A percentile compares a stretch with the other conserved stretches of the same genome.
phyloP scores from a whole-genome alignment of 2,797 vertebrate species.

The Austrolebias charrua region DNA sequence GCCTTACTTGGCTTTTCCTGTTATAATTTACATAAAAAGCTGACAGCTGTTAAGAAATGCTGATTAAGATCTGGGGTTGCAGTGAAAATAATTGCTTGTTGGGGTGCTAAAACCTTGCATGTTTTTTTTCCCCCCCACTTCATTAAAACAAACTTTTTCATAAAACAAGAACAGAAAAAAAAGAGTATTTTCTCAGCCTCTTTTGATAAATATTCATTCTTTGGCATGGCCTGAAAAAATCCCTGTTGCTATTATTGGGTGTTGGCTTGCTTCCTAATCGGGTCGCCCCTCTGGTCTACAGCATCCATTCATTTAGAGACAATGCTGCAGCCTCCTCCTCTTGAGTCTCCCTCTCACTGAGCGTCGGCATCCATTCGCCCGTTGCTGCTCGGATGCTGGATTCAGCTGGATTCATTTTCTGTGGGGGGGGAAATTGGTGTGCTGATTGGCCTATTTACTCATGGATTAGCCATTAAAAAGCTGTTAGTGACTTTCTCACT shows the following conservation, averaged over 20 bases:
- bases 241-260: conserved; percentile 62
- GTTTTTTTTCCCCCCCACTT: background rate
- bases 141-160: conserved; percentile 8
- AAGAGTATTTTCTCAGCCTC: conserved; percentile 20
- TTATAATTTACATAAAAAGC: background rate
- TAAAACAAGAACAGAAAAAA: conserved; percentile 7
- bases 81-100: background rate
- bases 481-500: conserved; percentile 74
- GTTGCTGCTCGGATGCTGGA: conserved; percentile 51
- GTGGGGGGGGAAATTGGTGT: conserved; percentile 69
- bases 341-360: conserved; percentile 42
- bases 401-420: conserved; percentile 74
- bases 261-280: conserved; percentile 65
- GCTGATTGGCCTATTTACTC: conserved; percentile 77
- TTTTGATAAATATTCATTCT: conserved; percentile 49
- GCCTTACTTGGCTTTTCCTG: background rate
- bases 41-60: background rate
- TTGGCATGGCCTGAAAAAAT: conserved; percentile 53
- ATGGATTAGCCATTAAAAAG: conserved; percentile 84
- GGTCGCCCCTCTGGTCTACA: conserved; percentile 59
- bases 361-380: conserved; percentile 62
- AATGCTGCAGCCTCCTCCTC: conserved; percentile 52
- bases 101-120: background rate
- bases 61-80: conserved; percentile 2
- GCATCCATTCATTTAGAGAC: conserved; percentile 70